Evolutionary conservation across 2,113 vertebrate genomes (phyloP).

Genomic region (Ciconia boyciana): DNA sequence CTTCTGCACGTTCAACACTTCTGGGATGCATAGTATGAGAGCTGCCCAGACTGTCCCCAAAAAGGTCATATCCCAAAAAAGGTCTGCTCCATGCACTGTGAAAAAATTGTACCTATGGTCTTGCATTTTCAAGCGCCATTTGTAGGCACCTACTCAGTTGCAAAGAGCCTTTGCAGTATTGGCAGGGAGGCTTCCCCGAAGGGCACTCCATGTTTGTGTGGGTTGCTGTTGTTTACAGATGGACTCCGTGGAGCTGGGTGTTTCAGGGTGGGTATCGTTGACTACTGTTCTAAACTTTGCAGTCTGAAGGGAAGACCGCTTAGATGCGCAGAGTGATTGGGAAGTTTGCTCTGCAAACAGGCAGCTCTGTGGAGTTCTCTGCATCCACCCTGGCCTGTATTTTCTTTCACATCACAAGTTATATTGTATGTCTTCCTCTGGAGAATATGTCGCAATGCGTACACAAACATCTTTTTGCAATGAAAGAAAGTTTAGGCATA

Average conservation of each 20-base stretch:
- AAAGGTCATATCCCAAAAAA: background rate
- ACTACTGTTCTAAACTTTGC: background rate
- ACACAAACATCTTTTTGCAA: background rate
- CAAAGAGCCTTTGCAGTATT: background rate
- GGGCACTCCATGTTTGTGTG: background rate
- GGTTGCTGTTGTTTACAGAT: background rate
- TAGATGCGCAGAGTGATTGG: background rate
- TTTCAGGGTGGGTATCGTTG: background rate
- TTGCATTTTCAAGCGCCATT: background rate
- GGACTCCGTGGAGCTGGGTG: background rate
- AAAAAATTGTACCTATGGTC: background rate
- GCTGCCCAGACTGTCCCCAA: background rate
- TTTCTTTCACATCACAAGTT: background rate
- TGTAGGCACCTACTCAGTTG: background rate
- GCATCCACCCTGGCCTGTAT: background rate
- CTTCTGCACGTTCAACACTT: background rate
- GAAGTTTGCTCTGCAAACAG: background rate
- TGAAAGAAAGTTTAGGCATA: background rate
- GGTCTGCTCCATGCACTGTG: background rate
- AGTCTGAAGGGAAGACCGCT: background rate
- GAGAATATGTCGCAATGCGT: background rate
- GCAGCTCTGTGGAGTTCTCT: background rate
- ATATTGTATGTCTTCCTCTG: background rate
- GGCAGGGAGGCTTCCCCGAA: background rate
- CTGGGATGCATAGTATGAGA: background rate